Base-by-base conservation (phyloP, 1,140 invertebrate genomes). In the Zaprionus taronus region DNA sequence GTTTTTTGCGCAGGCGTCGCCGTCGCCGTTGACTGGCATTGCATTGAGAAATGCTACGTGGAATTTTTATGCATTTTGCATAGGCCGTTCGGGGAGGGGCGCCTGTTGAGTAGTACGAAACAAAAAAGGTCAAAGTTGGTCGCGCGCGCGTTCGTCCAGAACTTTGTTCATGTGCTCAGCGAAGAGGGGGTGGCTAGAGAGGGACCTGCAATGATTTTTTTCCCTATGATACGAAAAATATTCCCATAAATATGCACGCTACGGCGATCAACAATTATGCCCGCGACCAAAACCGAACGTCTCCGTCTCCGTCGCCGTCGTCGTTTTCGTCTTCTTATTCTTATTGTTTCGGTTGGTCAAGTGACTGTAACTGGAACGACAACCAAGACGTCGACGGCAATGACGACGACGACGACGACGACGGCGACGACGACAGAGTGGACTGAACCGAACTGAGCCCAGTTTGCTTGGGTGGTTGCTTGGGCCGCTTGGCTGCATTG, bases 311-410 rank as follows among this genome's bases (percentile, higher is more conserved):
- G n/a, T 15, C 20, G 20, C 47, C 47, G 66, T 66, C 70, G 64
- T 65, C 56, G 61, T 65, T 69, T 72, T 83, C 72, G 73, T 68
- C 36, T 71, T 82, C 68, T 77, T 80, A 80, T 91, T 91, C 80
- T 83, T 80, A 91, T 78, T 91, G 90, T 91, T 91, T 91, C 90
- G 90, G 90, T 91, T 91, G 90, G 90, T 91, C 90, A 91, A 91
- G 90, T 91, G 90, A 91, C 89, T 91, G 85, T 85, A 91, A 91
- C 90, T 91, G 89, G 83, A 91, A 91, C 89, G 89, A 83, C 72
- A 68, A 73, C 68, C 63, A 65, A 61, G 68, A 68, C 71, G 51
- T 66, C 79, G 64, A 77, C 77, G 51, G 62, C 47, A 71, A 75
- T 53, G 69, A 81, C 61, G 26, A 28, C 26, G 68, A 77, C 61